Evolutionary conservation across 2,113 vertebrate genomes (phyloP).

Genomic region (Microcebus ravelobensis): DNA sequence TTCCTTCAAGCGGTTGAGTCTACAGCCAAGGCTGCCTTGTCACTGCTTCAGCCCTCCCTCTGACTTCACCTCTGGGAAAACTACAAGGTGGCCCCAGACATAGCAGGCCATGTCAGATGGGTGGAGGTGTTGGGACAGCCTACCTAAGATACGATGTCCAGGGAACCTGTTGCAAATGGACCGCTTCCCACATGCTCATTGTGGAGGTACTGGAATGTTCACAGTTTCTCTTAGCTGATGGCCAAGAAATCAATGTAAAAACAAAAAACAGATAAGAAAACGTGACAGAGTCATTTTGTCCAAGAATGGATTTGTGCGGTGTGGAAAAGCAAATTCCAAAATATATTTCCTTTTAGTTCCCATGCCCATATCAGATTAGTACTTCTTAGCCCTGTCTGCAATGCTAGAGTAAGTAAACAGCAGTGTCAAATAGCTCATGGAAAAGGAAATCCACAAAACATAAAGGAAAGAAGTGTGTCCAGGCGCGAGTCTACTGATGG

Average conservation of each 20-base stretch:
- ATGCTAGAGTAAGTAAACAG: neutral
- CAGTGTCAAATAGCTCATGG: neutral
- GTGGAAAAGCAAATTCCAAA: constrained; percentile 47
- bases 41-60: constrained; percentile 1
- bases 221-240: neutral
- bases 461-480: accelerated
- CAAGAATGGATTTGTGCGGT: neutral
- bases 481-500: neutral
- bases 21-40: neutral
- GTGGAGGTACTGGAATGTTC: neutral
- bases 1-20: neutral
- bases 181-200: neutral
- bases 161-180: accelerated
- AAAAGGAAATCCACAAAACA: accelerated
- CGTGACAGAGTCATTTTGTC: constrained; percentile 25
- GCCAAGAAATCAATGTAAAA: neutral
- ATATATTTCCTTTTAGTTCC: neutral
- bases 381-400: neutral
- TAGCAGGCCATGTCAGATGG: neutral
- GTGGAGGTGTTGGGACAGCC: neutral
- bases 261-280: neutral
- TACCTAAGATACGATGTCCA: accelerated
- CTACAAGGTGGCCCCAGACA: neutral
- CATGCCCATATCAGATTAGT: neutral
- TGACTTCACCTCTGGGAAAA: neutral